Evolutionary conservation across 2,888 invertebrate genomes (phyloP).

Genomic region (Acanthosoma haemorrhoidale): DNA sequence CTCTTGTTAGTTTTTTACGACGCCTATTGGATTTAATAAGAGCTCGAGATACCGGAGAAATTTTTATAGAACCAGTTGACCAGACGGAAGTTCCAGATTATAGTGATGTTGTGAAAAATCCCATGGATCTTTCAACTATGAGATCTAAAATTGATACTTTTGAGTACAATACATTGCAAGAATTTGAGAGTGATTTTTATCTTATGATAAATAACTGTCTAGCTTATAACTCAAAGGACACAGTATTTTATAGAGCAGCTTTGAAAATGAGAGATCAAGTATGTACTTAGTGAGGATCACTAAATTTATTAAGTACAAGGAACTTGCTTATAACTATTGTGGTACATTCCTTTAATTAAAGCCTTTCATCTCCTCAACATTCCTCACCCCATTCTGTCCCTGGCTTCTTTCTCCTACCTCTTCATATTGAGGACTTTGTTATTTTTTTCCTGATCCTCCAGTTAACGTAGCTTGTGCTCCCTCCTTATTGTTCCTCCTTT

Average conservation of each 20-base stretch:
- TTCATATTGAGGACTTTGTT: no score
- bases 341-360: not conserved
- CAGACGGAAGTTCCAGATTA: slow-evolving; percentile 59
- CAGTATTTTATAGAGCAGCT: slow-evolving; percentile 87
- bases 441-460: no score
- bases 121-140: slow-evolving; percentile 91
- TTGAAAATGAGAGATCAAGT: slow-evolving; percentile 83
- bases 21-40: slow-evolving; percentile 71
- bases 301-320: no score
- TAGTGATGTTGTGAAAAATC: slow-evolving; percentile 63
- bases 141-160: slow-evolving; percentile 64
- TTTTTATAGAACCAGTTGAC: slow-evolving; percentile 91
- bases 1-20: slow-evolving; percentile 71
- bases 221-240: slow-evolving; percentile 91
- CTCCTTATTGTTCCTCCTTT: no score
- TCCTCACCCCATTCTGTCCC: no score
- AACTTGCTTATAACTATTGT: no score
- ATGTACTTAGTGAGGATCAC: no score
- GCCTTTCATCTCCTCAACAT: not conserved
- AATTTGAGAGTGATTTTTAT: slow-evolving; percentile 83
- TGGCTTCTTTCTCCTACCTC: no score
- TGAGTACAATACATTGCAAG: slow-evolving; percentile 64
- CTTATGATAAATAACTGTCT: slow-evolving; percentile 95
- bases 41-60: slow-evolving; percentile 74
- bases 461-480: no score